These are phyloP conservation scores for Epinephelus fuscoguttatus DNA, from an alignment of 2,113 vertebrate genomes.

Conservation along the genomic window DNA sequence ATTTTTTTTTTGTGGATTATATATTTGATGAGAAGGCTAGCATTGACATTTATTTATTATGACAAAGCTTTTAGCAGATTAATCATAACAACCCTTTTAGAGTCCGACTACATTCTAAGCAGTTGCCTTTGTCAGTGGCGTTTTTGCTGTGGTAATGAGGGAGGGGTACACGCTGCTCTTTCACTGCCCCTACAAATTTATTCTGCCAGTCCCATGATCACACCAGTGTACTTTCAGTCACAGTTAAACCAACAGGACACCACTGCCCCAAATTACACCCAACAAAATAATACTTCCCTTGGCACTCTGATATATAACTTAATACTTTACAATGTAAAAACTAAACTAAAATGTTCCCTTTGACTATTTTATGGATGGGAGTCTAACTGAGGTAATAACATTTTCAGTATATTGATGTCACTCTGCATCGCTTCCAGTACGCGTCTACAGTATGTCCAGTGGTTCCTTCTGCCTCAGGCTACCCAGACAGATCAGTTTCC, in stretches of 20 bases:
- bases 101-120: neutral
- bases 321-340: neutral
- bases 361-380: no score
- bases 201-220: no score
- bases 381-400: no score
- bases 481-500: conserved; percentile 10
- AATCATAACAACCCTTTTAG: neutral
- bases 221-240: no score
- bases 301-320: neutral
- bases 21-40: no score
- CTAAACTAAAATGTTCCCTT: neutral
- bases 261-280: no score
- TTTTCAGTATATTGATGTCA: no score
- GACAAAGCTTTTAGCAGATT: neutral
- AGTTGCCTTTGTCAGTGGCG: neutral
- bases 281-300: neutral
- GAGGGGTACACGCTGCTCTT: no score
- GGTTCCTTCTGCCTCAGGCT: neutral
- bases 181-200: no score
- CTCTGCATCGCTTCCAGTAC: neutral
- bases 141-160: no score
- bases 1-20: no score
- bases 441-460: neutral
- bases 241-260: no score
- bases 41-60: neutral